These are phyloP conservation scores for Anodontia alba DNA, from an alignment of 2,888 invertebrate species.

Conservation along the genomic window DNA sequence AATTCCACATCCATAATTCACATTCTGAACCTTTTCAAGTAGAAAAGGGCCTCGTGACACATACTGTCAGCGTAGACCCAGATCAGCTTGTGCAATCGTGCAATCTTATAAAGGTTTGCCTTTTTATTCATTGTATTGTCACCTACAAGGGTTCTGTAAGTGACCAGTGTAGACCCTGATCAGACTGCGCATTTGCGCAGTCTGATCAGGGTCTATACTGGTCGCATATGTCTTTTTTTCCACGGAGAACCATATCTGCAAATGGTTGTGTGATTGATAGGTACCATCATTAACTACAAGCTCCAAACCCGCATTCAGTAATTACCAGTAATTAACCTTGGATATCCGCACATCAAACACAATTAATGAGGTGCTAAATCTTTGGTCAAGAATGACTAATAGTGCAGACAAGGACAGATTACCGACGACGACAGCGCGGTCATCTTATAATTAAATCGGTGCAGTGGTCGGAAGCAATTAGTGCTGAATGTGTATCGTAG, in stretches of 20 bases:
- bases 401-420: background rate
- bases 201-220: background rate
- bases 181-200: too few relatives aligned
- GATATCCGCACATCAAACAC: slow-evolving; percentile 14
- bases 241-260: background rate
- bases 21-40: too few relatives aligned
- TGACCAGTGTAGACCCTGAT: background rate
- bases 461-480: slow-evolving; percentile 12
- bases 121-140: too few relatives aligned
- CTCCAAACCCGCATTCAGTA: slow-evolving; percentile 4
- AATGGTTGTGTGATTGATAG: slow-evolving; percentile 3
- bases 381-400: slow-evolving; percentile 19
- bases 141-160: background rate
- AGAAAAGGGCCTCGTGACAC: too few relatives aligned
- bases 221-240: background rate
- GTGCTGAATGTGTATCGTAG: background rate
- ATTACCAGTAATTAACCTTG: slow-evolving; percentile 26
- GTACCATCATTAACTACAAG: slow-evolving; percentile 5
- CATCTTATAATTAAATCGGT: slow-evolving; percentile 18
- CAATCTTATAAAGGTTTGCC: too few relatives aligned
- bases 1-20: too few relatives aligned
- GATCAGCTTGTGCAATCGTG: too few relatives aligned
- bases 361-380: slow-evolving; percentile 21
- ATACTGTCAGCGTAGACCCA: too few relatives aligned
- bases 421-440: background rate